A percentile compares a stretch with the other conserved stretches of the same genome.
These are phyloP conservation scores for Esox masquinongy DNA, from an alignment of 2,797 vertebrate genomes.

Conservation along the genomic window DNA sequence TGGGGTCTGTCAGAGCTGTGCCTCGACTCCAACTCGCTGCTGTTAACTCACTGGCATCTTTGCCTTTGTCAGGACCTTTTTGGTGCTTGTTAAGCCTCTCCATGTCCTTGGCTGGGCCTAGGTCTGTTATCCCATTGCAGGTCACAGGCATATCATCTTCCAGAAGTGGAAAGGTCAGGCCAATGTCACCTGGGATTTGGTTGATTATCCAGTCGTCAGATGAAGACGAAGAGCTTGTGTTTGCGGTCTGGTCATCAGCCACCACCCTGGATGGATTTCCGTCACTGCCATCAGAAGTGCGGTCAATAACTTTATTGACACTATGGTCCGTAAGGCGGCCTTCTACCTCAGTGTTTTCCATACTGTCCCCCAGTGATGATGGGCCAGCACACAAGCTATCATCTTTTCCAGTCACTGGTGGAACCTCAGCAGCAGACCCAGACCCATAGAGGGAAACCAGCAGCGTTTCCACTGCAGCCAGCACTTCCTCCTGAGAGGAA, in stretches of 20 bases:
- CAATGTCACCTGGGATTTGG: conserved; percentile 47
- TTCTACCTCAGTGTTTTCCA: conserved; percentile 45
- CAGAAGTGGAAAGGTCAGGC: conserved; percentile 47
- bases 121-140: conserved; percentile 22
- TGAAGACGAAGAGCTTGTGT: conserved; percentile 75
- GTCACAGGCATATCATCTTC: conserved; percentile 43
- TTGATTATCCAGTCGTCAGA: conserved; percentile 71
- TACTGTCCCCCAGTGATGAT: background rate
- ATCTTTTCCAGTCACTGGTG: conserved; percentile 22
- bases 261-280: background rate
- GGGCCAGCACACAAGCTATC: conserved; percentile 19
- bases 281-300: background rate
- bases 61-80: conserved; percentile 12
- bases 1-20: conserved; percentile 68
- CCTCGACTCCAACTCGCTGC: conserved; percentile 88
- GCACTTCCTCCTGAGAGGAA: conserved; percentile 81
- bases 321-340: conserved; percentile 20
- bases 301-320: background rate
- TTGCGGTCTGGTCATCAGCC: conserved; percentile 43
- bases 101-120: background rate
- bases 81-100: conserved; percentile 5
- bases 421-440: conserved; percentile 54
- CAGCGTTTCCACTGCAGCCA: conserved; percentile 85
- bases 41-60: conserved; percentile 61
- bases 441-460: conserved; percentile 86